phyloP scores from a whole-genome alignment of 1,140 invertebrate species.

The Mylabris phalerata region DNA sequence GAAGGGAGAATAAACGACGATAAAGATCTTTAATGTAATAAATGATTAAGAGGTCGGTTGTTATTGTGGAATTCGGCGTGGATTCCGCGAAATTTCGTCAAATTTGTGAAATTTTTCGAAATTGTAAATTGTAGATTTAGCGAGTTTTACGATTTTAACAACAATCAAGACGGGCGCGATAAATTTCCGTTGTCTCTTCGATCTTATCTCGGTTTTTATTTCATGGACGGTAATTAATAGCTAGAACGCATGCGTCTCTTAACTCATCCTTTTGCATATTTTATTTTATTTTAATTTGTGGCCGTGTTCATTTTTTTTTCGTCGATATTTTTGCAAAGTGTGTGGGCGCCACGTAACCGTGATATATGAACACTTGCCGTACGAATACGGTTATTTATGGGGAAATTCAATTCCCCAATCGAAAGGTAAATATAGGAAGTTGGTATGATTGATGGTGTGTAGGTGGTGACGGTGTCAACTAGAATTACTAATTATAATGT shows the following conservation, averaged over 20 bases:
- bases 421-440: slow-evolving; percentile 7
- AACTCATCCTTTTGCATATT: slow-evolving; percentile 18
- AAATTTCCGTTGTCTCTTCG: background rate
- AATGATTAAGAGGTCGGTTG: slow-evolving; percentile 27
- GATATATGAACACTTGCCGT: slow-evolving; percentile 27
- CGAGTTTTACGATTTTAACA: too few species aligned
- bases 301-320: background rate
- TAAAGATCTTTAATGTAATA: slow-evolving; percentile 24
- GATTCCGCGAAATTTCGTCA: too few species aligned
- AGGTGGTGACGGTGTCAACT: slow-evolving; percentile 11
- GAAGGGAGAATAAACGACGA: slow-evolving; percentile 33
- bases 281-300: background rate
- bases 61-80: too few species aligned
- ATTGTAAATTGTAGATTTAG: too few species aligned
- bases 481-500: slow-evolving; percentile 18
- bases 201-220: slow-evolving; percentile 23
- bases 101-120: too few species aligned
- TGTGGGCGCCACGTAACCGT: slow-evolving; percentile 22
- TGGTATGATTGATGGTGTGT: slow-evolving; percentile 18
- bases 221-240: slow-evolving; percentile 20
- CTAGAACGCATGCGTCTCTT: slow-evolving; percentile 12
- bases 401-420: slow-evolving; percentile 11
- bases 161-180: too few species aligned
- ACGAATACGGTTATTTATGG: slow-evolving; percentile 22
- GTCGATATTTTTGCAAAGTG: slow-evolving; percentile 18